Conservation (phyloP, 2,797 vertebrate genomes). For the Florisuga fusca region DNA sequence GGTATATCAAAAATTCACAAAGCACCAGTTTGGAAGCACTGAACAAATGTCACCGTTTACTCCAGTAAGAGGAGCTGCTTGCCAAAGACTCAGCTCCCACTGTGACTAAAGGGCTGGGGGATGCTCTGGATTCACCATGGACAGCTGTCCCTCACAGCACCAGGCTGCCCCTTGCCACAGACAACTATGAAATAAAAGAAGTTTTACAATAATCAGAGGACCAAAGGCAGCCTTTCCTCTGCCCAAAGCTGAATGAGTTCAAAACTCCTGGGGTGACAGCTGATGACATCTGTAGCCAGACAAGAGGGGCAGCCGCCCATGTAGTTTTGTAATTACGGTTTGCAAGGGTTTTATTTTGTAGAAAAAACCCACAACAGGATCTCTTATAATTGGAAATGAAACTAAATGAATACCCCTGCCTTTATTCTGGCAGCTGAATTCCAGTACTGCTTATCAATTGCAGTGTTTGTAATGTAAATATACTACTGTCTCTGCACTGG, state of each 20-base stretch:
- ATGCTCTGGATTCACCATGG: background rate
- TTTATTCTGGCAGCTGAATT: conserved; percentile 55
- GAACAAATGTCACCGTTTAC: background rate
- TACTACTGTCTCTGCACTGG: background rate
- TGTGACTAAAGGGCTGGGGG: background rate
- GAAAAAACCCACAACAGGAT: background rate
- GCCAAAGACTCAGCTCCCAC: background rate
- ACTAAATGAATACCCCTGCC: conserved; percentile 2
- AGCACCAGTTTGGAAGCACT: background rate
- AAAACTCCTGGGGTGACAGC: background rate
- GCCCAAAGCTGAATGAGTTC: background rate
- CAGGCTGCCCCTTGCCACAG: background rate
- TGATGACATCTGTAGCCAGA: background rate
- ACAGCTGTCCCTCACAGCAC: fast-evolving
- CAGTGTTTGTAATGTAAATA: conserved; percentile 46
- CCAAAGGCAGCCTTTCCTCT: background rate
- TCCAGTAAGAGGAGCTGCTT: background rate
- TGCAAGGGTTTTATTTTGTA: conserved; percentile 20
- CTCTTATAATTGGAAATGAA: conserved; percentile 36
- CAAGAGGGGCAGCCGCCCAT: background rate
- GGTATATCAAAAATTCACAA: background rate
- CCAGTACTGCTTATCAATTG: conserved; percentile 20
- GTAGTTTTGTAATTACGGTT: conserved; percentile 38
- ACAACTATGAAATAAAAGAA: background rate
- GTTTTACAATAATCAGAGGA: background rate